Base-by-base conservation (phyloP, 2,797 vertebrate genomes). In the Pangasius krempfi region DNA sequence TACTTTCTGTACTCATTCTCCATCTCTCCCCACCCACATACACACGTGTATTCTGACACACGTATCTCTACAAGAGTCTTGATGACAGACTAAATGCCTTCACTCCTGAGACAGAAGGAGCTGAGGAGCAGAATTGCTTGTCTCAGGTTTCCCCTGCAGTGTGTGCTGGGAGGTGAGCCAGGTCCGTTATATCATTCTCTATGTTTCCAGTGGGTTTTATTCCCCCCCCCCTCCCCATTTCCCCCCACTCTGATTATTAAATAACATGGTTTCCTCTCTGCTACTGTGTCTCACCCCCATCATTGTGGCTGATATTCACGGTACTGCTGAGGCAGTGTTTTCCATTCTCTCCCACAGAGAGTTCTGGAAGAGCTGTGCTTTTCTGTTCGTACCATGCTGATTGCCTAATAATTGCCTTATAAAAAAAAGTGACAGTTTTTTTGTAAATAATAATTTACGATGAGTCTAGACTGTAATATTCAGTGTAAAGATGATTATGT, bases 291-390 rank as follows among this genome's bases (percentile, higher is more conserved):
- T 93, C 92, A 91, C 90, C 79, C 88, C 90, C 89, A 68, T 91
- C 91, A 93, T 92, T 92, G 92, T 85, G 66, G 91, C 89, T 92
- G 91, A 94, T 91, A 91, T 93, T 93, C 54, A 22, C 14, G 88
- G 91, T 93, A 91, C 92, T 94, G 94, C 94, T 94, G 94, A 95
- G 92, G 92, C 90, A 90, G 93, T 93, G 91, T 95, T 96, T 96
- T 95, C 94, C 93, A 93, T 79, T 87, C 93, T 92, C 88, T 79
- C 89, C 84, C 72, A 86, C 78, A 76, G 87, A 90, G 87, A 40
- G 75, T 90, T 87, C 54, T 25, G 88, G 54, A 83, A 86, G 68
- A 84, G 52, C 84, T 87, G 79, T 85, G 84, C 73, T 70, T 90
- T 90, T 91, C 75, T 70, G 52, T 88, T 90, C 83, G 84, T n/a